Conservation (phyloP, 2,113 vertebrate species). For the Orycteropus afer region DNA sequence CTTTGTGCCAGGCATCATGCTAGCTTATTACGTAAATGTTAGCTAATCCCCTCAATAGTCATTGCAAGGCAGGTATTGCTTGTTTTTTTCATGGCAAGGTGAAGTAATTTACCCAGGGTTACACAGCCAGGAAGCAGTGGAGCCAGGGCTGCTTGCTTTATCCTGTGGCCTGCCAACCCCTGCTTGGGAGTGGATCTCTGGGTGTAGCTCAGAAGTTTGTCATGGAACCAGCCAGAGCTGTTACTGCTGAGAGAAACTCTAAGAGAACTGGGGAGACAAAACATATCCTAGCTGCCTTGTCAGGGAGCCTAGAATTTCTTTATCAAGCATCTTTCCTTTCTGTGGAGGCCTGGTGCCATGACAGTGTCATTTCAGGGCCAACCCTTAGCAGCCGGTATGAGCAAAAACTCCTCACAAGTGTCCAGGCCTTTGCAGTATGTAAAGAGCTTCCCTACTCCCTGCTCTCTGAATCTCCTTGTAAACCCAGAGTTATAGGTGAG, state of each 20-base stretch:
- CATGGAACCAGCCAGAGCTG: not conserved
- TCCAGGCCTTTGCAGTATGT: not conserved
- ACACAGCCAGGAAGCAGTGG: not conserved
- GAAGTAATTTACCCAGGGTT: not conserved
- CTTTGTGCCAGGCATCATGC: fast-evolving
- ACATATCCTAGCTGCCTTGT: not conserved
- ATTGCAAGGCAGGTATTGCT: not conserved
- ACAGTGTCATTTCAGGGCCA: not conserved
- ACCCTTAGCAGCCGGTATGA: fast-evolving
- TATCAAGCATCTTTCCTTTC: not conserved
- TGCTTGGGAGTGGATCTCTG: not conserved
- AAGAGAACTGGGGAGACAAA: fast-evolving
- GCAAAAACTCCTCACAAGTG: not conserved
- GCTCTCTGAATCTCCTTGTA: not conserved
- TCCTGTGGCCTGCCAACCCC: not conserved
- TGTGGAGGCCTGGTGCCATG: not conserved
- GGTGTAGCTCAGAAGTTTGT: not conserved
- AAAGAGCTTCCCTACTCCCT: not conserved
- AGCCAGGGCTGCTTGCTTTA: not conserved
- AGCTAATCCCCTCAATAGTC: not conserved
- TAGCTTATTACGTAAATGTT: fast-evolving
- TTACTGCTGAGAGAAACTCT: not conserved
- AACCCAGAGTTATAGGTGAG: not conserved
- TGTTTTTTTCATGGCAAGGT: not conserved
- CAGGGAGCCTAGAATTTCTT: no score